Evolutionary conservation across 2,797 vertebrate genomes (phyloP), one percentile per base, ranked within the genome.

Genomic region (Rhinella marina): DNA sequence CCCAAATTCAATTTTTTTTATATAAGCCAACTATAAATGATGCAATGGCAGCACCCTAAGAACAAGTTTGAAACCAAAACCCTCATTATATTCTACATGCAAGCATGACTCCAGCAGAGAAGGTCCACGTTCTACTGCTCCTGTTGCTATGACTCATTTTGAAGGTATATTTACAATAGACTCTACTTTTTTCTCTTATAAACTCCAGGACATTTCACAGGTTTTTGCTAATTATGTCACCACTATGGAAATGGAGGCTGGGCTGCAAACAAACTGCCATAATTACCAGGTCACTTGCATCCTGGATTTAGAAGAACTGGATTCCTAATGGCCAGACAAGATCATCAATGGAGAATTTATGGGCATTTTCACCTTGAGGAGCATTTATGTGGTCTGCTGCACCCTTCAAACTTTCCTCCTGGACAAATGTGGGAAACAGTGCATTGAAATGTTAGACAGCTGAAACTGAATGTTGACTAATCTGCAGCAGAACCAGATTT

Each of bases 341-440:
- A 94, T 93, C 75, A 0, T 90, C 21, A 83, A 90, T 92, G 92
- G 92, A 93, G 93, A 93, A 89, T 88, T 27, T 92, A 91, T 87
- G 0, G 9, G 91, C 92, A 92, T 94, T 95, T 93, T 93, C 87
- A 95, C 94, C 92, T 91, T 90, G 92, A 92, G 94, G 93, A 92
- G 92, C 92, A 89, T 96, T 96, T 95, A 95, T 94, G 93, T 92
- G 94, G 95, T 96, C 94, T 95, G 90, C 92, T 93, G 92, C 87
- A 93, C 92, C 92, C 92, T 95, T 95, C 94, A 92, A 92, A 92
- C 91, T 91, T 88, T 66, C 64, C 91, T 91, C 90, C 90, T 0
- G 80, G 94, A 95, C 92, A 94, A 94, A 95, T 95, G 95, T 97
- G 96, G 96, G 96, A 97, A 96, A 95, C 91, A 93, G 92, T 91